These are phyloP conservation scores for Xenentodon cancila DNA, from an alignment of 2,797 vertebrate genomes.

Conservation along the genomic window DNA sequence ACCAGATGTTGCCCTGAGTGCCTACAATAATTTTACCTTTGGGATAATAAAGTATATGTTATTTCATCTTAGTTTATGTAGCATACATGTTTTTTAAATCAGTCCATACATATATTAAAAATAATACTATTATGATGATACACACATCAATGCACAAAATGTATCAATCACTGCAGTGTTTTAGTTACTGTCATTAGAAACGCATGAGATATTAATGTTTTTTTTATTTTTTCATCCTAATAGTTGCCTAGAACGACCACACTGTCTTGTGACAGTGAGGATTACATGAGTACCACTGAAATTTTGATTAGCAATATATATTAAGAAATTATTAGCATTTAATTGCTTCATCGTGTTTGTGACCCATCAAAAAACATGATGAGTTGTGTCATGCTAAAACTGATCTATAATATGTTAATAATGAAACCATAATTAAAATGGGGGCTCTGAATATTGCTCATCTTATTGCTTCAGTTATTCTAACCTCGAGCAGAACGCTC, in stretches of 20 bases:
- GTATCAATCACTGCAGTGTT: slow-evolving; percentile 1
- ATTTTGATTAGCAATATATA: slow-evolving; percentile 41
- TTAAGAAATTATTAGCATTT: slow-evolving; percentile 65
- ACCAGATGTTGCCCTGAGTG: too few relatives aligned
- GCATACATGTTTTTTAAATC: too few relatives aligned
- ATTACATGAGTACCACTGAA: slow-evolving; percentile 13
- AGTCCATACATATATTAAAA: too few relatives aligned
- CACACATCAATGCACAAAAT: background rate
- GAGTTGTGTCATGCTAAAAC: slow-evolving; percentile 47
- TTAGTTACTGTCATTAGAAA: background rate
- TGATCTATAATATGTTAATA: slow-evolving; percentile 65
- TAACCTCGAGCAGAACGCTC: slow-evolving; percentile 26
- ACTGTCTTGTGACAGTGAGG: background rate
- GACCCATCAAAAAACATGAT: slow-evolving; percentile 59
- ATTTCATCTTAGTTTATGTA: too few relatives aligned
- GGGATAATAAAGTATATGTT: too few relatives aligned
- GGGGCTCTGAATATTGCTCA: slow-evolving; percentile 18
- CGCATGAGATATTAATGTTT: slow-evolving; percentile 1
- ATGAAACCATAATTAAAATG: slow-evolving; percentile 57
- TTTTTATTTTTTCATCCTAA: slow-evolving; percentile 15
- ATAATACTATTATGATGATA: too few relatives aligned
- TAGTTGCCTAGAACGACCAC: slow-evolving; percentile 3
- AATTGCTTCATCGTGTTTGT: slow-evolving; percentile 60
- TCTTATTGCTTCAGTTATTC: slow-evolving; percentile 33
- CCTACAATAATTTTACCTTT: too few relatives aligned